Conservation (phyloP, 2,113 vertebrate species). For the Bos taurus region ARS-UCD2.0 NC_037354.1:42889501-42890000, state of each 20-base stretch:
- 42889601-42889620: background rate
- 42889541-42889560: background rate
- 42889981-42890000: background rate
- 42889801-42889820: background rate
- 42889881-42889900: background rate
- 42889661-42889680: background rate
- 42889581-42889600: background rate
- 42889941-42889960: too few relatives aligned
- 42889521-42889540: background rate
- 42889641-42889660: background rate
- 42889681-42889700: background rate
- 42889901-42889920: background rate
- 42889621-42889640: background rate
- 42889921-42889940: background rate
- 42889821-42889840: background rate
- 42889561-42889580: background rate
- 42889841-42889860: background rate
- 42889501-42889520: background rate
- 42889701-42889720: background rate
- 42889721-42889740: background rate
- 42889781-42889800: background rate
- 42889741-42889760: background rate
- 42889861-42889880: background rate
- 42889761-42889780: background rate
- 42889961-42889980: background rate